A percentile compares a stretch with the other conserved stretches of the same genome.
phyloP scores from a whole-genome alignment of 2,888 invertebrate species.

The Hemicrepidius hirtus region DNA sequence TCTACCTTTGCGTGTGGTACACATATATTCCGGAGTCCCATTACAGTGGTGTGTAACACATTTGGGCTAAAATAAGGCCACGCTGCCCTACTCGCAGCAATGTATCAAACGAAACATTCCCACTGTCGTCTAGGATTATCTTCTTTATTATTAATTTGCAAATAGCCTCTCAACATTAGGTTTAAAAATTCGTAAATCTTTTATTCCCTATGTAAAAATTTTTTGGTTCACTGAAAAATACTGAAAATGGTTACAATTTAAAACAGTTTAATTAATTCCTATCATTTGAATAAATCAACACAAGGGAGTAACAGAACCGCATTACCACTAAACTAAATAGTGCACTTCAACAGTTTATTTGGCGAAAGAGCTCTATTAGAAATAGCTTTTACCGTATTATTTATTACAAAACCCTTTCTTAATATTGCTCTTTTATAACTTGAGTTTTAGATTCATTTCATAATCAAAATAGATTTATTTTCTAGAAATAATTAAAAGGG shows the following conservation, averaged over 20 bases:
- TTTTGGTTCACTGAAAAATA: background rate
- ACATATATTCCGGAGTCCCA: constrained; percentile 59
- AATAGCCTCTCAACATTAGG: background rate
- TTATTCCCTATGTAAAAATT: no score
- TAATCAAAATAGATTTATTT: no score
- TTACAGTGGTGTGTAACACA: constrained; percentile 46
- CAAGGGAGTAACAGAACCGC: constrained; percentile 6
- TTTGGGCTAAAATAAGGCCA: constrained; percentile 35
- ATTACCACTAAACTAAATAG: constrained; percentile 11
- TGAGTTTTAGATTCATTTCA: background rate
- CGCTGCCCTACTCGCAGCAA: constrained; percentile 19
- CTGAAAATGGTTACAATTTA: background rate
- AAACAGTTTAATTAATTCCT: constrained; percentile 2
- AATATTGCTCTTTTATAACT: background rate
- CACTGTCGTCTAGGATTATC: constrained; percentile 32
- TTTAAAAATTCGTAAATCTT: no score
- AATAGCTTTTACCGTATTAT: background rate
- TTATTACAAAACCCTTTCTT: background rate
- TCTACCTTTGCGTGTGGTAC: constrained; percentile 61
- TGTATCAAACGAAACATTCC: constrained; percentile 29
- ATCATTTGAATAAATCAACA: constrained; percentile 11
- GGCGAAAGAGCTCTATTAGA: background rate
- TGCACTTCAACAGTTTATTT: constrained; percentile 8
- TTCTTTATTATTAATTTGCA: constrained; percentile 17
- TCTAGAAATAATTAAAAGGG: no score